Evolutionary conservation across 2,113 vertebrate species (phyloP), one percentile per base, ranked within the genome.

Genomic region (Amia ocellicauda): DNA sequence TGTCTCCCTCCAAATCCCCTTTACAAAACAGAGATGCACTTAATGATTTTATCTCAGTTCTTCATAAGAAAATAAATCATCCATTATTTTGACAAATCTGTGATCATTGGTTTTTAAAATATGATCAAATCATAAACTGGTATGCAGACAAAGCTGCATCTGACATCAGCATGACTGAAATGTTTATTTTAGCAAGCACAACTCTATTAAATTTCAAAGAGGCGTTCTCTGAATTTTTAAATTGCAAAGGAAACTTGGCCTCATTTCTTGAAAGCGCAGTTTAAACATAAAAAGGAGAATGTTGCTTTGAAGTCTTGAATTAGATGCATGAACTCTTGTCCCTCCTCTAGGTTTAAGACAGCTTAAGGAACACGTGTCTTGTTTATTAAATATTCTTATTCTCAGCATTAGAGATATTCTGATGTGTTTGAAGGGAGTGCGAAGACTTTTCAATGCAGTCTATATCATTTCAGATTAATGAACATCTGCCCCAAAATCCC

Each of bases 221-320:
- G 45, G 70, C 79, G 58, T 74, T 64, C 68, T 86, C 83, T 74
- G 79, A 89, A 84, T 86, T 85, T 64, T 80, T 74, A 83, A 85
- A 86, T 86, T 83, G 79, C 85, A 81, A 80, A 78, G 78, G 81
- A 88, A 91, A 89, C 68, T 59, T 85, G 82, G 81, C 82, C 82
- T 87, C 69, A 49, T 84, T 90, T 86, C 73, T 85, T 85, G 62
- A 78, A 84, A 78, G 74, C 70, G 74, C 71, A 67, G 68, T 84
- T 79, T 80, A 71, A 74, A 80, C 68, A 84, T 80, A 75, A 88
- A 85, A 86, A 80, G 63, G 24, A 74, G 57, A 72, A 73, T 63
- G 66, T 50, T 54, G 71, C 83, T 93, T 92, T 92, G 84, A 91
- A 89, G 84, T 89, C 49, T 62, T 62, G 75, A 89, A 88, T 86